Conservation (phyloP, 2,888 invertebrate genomes). For the Lochmaea capreae region DNA sequence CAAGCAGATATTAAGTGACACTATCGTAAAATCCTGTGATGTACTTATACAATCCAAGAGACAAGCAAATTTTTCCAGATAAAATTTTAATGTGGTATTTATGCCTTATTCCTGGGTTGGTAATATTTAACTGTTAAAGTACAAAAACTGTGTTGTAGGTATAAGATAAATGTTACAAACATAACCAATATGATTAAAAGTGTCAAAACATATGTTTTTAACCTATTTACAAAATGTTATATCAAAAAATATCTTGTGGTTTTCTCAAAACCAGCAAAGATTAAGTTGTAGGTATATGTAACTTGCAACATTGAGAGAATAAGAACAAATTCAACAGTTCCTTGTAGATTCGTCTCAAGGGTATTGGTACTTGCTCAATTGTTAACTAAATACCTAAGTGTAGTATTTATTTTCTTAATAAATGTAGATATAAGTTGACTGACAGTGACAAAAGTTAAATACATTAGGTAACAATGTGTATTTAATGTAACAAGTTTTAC, state of each 20-base stretch:
- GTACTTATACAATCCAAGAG: not conserved
- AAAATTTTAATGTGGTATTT: no score
- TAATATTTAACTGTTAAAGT: no score
- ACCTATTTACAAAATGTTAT: no score
- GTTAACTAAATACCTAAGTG: not conserved
- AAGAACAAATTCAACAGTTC: not conserved
- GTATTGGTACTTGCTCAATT: not conserved
- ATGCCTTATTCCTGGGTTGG: no score
- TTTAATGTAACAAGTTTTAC: not conserved
- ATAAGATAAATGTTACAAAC: no score
- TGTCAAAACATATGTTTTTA: no score
- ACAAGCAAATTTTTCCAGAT: not conserved
- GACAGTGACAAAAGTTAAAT: no score
- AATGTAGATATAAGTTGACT: no score
- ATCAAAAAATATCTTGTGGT: no score
- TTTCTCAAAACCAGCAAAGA: not conserved
- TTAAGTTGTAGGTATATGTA: no score
- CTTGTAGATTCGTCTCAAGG: not conserved
- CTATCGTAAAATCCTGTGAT: not conserved
- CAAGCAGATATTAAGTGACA: slow-evolving; percentile 1
- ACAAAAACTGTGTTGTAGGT: no score
- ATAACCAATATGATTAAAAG: no score
- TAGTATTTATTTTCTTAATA: not conserved
- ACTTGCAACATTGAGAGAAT: not conserved
- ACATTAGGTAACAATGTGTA: not conserved